Evolutionary conservation across 1,140 invertebrate genomes (phyloP).

Genomic region (Drosophila sechellia): DNA sequence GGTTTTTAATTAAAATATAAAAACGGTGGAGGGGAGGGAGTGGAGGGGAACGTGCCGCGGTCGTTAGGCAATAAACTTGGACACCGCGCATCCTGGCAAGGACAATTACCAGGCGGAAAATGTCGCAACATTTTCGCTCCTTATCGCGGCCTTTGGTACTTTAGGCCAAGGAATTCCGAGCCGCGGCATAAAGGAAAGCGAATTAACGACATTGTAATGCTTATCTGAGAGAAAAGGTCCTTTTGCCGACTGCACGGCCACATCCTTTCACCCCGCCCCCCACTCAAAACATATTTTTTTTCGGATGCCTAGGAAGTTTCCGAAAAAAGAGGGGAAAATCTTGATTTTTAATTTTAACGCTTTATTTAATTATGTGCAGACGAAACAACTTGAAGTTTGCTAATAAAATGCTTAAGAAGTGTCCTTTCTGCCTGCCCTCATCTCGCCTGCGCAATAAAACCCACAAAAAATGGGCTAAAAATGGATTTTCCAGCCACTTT

Average conservation of each 20-base stretch:
- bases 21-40: no score
- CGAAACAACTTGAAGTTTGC: slow-evolving; percentile 79
- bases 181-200: slow-evolving; percentile 45
- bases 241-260: slow-evolving; percentile 15
- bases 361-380: slow-evolving; percentile 83
- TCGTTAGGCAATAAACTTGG: slow-evolving; percentile 84
- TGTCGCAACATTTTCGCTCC: slow-evolving; percentile 77
- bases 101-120: slow-evolving; percentile 82
- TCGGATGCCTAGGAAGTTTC: not conserved
- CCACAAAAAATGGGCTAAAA: slow-evolving; percentile 81
- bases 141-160: slow-evolving; percentile 61
- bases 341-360: slow-evolving; percentile 84
- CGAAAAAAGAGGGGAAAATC: slow-evolving; percentile 49
- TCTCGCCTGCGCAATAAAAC: slow-evolving; percentile 67
- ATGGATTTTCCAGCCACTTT: slow-evolving; percentile 53
- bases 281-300: slow-evolving; percentile 25
- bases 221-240: slow-evolving; percentile 54
- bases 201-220: slow-evolving; percentile 64
- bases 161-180: slow-evolving; percentile 54
- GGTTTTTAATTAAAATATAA: slow-evolving; percentile 83
- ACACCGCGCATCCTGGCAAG: slow-evolving; percentile 74
- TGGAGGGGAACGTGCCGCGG: slow-evolving; percentile 74
- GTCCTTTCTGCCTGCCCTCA: slow-evolving; percentile 11
- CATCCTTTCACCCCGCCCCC: slow-evolving; percentile 26
- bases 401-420: slow-evolving; percentile 80